Percentiles rank a stretch among this genome's conserved stretches.
Conservation (phyloP, 2,888 invertebrate species). For the Eristalinus sepulchralis region DNA sequence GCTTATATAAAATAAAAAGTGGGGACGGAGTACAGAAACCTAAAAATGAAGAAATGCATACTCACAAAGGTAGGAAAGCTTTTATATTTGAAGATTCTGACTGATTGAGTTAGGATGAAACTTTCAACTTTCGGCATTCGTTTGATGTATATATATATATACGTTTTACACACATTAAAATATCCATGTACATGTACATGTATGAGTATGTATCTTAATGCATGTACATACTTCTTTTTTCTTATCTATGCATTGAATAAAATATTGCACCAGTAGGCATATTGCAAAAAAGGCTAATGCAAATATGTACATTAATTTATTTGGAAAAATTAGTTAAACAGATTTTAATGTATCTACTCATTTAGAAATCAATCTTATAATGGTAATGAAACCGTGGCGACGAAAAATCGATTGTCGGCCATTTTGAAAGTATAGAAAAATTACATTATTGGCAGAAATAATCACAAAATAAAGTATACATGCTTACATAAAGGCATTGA, state of each 20-base stretch:
- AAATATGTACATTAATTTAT: no score
- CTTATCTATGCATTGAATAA: no score
- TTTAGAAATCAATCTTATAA: background rate
- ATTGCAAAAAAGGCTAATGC: no score
- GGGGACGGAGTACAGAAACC: background rate
- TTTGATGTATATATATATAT: background rate
- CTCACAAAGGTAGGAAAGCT: background rate
- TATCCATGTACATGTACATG: background rate
- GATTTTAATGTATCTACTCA: no score
- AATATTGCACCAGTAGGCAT: no score
- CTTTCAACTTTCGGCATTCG: background rate
- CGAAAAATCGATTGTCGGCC: constrained; percentile 66
- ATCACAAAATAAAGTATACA: background rate
- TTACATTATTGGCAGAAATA: background rate
- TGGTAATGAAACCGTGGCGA: background rate
- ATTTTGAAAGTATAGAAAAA: constrained; percentile 47
- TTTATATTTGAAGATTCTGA: background rate
- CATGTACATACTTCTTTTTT: no score
- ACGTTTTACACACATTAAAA: background rate
- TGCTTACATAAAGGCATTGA: background rate
- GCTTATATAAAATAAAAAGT: background rate
- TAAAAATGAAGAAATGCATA: background rate
- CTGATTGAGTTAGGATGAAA: background rate
- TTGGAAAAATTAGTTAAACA: no score
- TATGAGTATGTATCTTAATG: background rate